Evolutionary conservation across 30 jellyfish, hydroid and myxozoan species (phyloP), one percentile per base, ranked within the genome.

Genomic region (Aurelia aurita): DNA sequence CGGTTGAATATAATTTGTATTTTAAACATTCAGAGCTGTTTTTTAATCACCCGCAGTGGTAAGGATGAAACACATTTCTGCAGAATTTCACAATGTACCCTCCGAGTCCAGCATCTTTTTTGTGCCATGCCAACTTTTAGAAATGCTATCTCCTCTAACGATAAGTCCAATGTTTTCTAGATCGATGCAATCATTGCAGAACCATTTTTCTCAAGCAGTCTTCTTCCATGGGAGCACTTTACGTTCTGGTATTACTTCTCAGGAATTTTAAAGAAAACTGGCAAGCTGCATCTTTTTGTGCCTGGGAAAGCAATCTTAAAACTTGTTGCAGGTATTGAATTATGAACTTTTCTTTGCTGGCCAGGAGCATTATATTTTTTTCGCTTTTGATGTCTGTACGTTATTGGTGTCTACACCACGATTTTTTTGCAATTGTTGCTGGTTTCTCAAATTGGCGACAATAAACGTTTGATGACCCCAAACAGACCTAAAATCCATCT

Each of bases 141-240:
- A n/a, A n/a, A 7, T 34, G 5, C 46, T 3, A 2, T 34, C 0
- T 3, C 2, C 7, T 7, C 46, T 34, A 34, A 34, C 2, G 5
- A 39, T 2, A 4, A 39, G 9, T 79, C 26, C 4, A 51, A 3
- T 47, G 7, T 84, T 54, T 15, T 9, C 20, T 14, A 86, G 96
- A 47, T 80, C 7, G 90, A 87, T 77, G 87, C 76, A 9, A 64
- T 90, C 29, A 46, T 76, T 16, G 91, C 74, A 27, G 98, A 91
- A 26, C 96, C 98, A 1, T 91, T 69, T 46, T 91, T 85, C 72
- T 58, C 96, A 13, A 64, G 87, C 34, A 71, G 94, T 49, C 85
- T 91, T 3, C 78, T 91, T 26, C 98, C 98, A 25, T 91, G 98
- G 98, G 88, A 91, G 16, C 88, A 85, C 66, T 68, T 85, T 12